These are phyloP conservation scores for Gallinago stenura DNA, from an alignment of 2,797 vertebrate genomes.

Conservation along the genomic window DNA sequence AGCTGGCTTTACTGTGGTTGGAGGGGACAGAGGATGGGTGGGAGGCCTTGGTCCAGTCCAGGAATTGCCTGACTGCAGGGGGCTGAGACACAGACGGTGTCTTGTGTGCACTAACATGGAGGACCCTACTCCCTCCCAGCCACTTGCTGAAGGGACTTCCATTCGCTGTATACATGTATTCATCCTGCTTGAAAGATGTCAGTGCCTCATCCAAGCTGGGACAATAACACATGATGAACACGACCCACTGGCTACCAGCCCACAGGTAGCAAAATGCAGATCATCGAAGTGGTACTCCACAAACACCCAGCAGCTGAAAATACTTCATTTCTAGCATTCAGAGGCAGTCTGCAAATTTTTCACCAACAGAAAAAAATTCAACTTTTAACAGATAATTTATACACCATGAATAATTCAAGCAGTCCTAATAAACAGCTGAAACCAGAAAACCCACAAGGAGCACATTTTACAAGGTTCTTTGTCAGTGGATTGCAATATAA, in stretches of 20 bases:
- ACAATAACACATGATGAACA: not conserved
- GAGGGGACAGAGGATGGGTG: not conserved
- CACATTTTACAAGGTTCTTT: not conserved
- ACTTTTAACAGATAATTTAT: conserved; percentile 6
- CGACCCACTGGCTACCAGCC: not conserved
- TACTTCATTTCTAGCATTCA: not conserved
- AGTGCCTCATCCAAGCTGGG: not conserved
- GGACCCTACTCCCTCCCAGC: not conserved
- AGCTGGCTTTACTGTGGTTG: not conserved
- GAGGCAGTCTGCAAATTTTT: not conserved
- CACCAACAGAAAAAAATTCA: not conserved
- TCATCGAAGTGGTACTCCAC: not conserved
- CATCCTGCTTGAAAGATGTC: not conserved
- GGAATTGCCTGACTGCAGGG: not conserved
- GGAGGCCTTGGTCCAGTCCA: not conserved
- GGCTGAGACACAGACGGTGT: not conserved
- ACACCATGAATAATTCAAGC: conserved; percentile 25
- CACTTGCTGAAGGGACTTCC: not conserved
- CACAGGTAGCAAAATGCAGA: not conserved
- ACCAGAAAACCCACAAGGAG: not conserved
- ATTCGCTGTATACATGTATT: accelerated
- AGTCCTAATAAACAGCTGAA: conserved; percentile 16
- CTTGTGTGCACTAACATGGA: accelerated
- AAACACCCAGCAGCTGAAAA: not conserved
- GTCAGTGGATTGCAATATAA: not conserved